Evolutionary conservation across 2,888 invertebrate genomes (phyloP).

Genomic region (Aporophyla lueneburgensis): DNA sequence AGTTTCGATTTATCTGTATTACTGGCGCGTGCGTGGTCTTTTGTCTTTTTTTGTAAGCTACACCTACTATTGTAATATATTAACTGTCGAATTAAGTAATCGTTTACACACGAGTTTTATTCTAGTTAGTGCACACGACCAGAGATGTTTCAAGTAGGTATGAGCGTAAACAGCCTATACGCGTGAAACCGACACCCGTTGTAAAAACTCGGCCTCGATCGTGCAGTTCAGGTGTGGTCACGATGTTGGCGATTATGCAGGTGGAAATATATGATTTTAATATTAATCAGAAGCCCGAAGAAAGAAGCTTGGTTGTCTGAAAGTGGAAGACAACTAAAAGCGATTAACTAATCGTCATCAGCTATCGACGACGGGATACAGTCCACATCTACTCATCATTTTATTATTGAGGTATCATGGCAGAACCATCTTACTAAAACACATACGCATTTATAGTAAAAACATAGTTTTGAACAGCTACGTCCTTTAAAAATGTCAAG

Average conservation of each 20-base stretch:
- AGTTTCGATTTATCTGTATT: slow-evolving; percentile 37
- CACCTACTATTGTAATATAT: slow-evolving; percentile 20
- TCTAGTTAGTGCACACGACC: slow-evolving; percentile 51
- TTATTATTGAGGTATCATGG: neutral
- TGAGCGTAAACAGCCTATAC: slow-evolving; percentile 76
- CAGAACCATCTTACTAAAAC: no score
- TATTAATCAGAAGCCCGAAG: neutral
- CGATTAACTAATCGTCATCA: no score
- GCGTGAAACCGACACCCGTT: slow-evolving; percentile 79
- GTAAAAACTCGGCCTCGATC: slow-evolving; percentile 78
- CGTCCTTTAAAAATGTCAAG: neutral
- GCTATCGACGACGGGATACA: neutral
- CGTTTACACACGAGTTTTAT: slow-evolving; percentile 31
- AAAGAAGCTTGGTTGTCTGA: neutral
- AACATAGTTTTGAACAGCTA: no score
- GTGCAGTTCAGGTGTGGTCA: slow-evolving; percentile 61
- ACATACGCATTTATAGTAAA: neutral
- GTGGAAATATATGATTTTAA: slow-evolving; percentile 11
- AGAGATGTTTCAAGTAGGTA: slow-evolving; percentile 67
- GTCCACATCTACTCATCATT: neutral
- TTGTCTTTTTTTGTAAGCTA: slow-evolving; percentile 12
- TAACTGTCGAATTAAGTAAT: slow-evolving; percentile 56
- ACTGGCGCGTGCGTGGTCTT: slow-evolving; percentile 2
- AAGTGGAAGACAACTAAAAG: neutral
- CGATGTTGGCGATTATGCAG: slow-evolving; percentile 62